These are phyloP conservation scores for Sigmodon hispidus DNA, from an alignment of 2,113 vertebrate genomes.

Conservation along the genomic window DNA sequence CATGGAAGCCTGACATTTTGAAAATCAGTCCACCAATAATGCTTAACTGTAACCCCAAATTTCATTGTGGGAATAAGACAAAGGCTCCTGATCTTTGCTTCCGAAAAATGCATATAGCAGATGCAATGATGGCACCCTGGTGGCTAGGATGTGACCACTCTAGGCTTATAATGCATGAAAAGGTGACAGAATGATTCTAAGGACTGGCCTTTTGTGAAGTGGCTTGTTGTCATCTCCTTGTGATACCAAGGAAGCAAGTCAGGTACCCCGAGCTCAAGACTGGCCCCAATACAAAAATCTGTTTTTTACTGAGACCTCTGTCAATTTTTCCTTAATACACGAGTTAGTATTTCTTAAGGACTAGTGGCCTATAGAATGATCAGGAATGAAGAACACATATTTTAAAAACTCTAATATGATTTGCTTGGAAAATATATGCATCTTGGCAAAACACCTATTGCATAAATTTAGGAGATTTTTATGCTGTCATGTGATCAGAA, in stretches of 20 bases:
- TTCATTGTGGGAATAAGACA: background rate
- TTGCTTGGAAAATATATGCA: background rate
- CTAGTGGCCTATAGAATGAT: background rate
- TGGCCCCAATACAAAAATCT: background rate
- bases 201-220: background rate
- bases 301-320: background rate
- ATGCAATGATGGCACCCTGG: background rate
- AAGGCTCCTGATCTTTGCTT: background rate
- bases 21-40: background rate
- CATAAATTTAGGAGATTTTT: background rate
- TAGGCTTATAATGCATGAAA: background rate
- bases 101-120: background rate
- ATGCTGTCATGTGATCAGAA: background rate
- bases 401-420: background rate
- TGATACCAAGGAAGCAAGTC: background rate
- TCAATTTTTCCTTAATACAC: background rate
- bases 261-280: background rate
- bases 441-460: background rate
- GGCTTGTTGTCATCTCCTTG: background rate
- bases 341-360: constrained; percentile 17
- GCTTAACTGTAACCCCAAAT: background rate
- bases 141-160: background rate
- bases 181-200: background rate
- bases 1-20: background rate
- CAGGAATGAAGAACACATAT: background rate